phyloP scores from a whole-genome alignment of 2,888 invertebrate species.

The Pterostichus madidus region DNA sequence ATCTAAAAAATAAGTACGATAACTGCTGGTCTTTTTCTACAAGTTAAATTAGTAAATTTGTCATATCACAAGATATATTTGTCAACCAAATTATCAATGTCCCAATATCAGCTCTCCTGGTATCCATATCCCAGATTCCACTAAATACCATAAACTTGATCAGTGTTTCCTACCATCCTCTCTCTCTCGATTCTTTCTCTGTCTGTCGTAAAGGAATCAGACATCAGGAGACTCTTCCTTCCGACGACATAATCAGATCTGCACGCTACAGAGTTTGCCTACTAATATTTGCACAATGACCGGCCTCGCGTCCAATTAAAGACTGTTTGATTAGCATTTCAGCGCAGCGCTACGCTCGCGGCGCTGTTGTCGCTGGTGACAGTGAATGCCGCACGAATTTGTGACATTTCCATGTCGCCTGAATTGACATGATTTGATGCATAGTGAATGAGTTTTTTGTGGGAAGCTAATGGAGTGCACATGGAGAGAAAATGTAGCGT shows the following conservation, averaged over 20 bases:
- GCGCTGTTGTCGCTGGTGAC: neutral
- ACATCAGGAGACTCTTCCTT: neutral
- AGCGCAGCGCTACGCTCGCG: neutral
- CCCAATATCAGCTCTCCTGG: neutral
- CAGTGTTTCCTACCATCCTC: neutral
- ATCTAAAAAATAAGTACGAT: too few relatives aligned
- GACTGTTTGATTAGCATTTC: conserved; percentile 63
- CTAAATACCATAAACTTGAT: conserved; percentile 38
- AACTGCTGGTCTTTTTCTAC: too few relatives aligned
- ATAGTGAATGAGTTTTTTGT: conserved; percentile 24
- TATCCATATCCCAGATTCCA: conserved; percentile 47
- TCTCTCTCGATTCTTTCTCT: neutral
- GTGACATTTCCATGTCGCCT: conserved; percentile 51
- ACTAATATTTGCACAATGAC: conserved; percentile 64
- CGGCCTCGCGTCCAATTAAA: conserved; percentile 61
- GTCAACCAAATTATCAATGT: neutral
- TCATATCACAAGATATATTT: too few relatives aligned
- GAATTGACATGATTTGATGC: conserved; percentile 34
- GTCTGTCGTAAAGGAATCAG: neutral
- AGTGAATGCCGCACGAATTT: conserved; percentile 28
- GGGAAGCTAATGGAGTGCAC: conserved; percentile 29
- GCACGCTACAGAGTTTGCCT: conserved; percentile 50
- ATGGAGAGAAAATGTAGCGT: neutral
- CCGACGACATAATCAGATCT: conserved; percentile 56
- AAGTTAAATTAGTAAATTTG: too few relatives aligned